Conservation (phyloP, 2,113 vertebrate genomes). For the Deroptyus accipitrinus region DNA sequence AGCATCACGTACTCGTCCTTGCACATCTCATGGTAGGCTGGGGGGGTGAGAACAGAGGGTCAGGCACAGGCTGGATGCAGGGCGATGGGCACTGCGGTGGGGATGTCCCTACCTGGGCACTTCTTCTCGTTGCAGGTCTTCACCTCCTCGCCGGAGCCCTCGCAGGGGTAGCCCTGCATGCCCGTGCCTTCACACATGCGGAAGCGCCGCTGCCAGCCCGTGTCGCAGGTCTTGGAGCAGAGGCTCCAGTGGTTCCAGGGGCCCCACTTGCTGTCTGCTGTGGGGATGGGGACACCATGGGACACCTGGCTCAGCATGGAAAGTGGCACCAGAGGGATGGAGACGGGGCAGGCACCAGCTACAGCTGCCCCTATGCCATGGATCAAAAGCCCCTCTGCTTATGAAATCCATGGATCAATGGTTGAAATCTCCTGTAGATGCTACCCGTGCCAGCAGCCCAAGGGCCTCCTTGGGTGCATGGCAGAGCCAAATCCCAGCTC, state of each 20-base stretch:
- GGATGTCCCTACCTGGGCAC: conserved; percentile 84
- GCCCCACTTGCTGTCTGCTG: conserved; percentile 92
- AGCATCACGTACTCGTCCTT: conserved; percentile 88
- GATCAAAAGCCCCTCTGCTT: neutral
- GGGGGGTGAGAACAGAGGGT: rapidly evolving
- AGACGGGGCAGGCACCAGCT: rapidly evolving
- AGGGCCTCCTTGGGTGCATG: neutral
- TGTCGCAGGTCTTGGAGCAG: conserved; percentile 97
- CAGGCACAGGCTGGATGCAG: rapidly evolving
- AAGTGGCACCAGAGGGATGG: rapidly evolving
- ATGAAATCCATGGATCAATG: neutral
- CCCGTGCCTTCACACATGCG: conserved; percentile 92
- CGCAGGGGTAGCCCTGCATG: conserved; percentile 88
- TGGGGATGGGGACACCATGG: neutral
- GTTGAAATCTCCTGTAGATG: neutral
- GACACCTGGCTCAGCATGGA: rapidly evolving
- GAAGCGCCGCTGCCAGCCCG: conserved; percentile 94
- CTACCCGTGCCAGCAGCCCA: neutral
- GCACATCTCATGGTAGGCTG: conserved; percentile 95
- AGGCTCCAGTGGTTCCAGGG: conserved; percentile 96
- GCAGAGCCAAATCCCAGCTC: neutral
- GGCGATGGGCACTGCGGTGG: neutral
- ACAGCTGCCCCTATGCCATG: rapidly evolving
- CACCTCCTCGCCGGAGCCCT: conserved; percentile 94
- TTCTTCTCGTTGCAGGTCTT: conserved; percentile 96